Evolutionary conservation across 2,797 vertebrate genomes (phyloP).

Genomic region (Octomys mimax): DNA sequence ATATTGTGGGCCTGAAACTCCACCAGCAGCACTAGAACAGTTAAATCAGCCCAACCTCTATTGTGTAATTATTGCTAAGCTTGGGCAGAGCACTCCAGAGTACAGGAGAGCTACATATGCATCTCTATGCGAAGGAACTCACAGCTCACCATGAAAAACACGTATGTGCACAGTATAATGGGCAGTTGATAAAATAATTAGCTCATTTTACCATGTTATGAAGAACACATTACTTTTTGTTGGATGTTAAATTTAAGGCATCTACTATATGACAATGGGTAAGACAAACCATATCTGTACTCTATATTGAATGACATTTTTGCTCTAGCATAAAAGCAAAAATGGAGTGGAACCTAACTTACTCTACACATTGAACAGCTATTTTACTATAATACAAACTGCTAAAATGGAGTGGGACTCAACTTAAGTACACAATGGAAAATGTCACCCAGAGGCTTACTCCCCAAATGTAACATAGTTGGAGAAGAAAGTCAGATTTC

Average conservation of each 20-base stretch:
- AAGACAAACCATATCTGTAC: not conserved
- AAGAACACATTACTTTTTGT: not conserved
- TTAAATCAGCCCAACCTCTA: not conserved
- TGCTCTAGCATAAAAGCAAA: not conserved
- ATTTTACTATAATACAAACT: not conserved
- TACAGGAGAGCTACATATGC: not conserved
- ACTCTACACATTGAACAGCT: not conserved
- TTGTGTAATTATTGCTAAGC: not conserved
- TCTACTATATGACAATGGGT: not conserved
- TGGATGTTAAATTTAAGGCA: not conserved
- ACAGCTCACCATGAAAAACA: not conserved
- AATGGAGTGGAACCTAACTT: not conserved
- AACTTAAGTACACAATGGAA: not conserved
- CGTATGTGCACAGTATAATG: not conserved
- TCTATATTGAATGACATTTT: not conserved
- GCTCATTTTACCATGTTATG: not conserved
- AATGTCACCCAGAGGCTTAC: not conserved
- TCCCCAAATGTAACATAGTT: not conserved
- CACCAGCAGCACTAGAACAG: not conserved
- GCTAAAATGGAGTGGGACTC: not conserved
- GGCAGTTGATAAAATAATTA: not conserved
- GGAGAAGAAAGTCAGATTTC: too few species aligned
- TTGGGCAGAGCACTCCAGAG: not conserved
- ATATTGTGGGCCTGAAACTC: not conserved
- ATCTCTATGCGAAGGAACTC: not conserved